Evolutionary conservation across 2,797 vertebrate species (phyloP).

Genomic region (Aphelocoma californica): DNA sequence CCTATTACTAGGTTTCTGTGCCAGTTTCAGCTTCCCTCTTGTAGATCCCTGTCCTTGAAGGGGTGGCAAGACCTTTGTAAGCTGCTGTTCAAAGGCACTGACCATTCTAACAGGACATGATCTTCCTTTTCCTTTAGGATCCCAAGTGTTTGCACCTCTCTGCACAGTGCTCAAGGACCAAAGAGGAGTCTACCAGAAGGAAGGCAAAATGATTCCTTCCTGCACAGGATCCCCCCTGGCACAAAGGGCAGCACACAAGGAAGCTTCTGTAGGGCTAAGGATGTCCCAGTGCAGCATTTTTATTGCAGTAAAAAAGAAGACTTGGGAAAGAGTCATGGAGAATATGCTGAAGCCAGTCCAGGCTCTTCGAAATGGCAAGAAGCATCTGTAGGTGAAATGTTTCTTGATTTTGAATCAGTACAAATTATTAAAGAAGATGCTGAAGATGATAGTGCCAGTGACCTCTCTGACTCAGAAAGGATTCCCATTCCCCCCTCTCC

Average conservation of each 20-base stretch:
- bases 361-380: conserved; percentile 18
- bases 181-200: conserved; percentile 41
- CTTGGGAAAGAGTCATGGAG: background rate
- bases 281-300: background rate
- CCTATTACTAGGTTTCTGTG: background rate
- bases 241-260: background rate
- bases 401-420: conserved; percentile 72
- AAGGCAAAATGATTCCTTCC: conserved; percentile 9
- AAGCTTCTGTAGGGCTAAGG: background rate
- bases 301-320: background rate
- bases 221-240: background rate
- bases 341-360: background rate
- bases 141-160: background rate
- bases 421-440: conserved; percentile 77
- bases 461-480: conserved; percentile 89
- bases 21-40: background rate
- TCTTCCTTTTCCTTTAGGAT: conserved; percentile 40
- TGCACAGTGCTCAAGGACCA: conserved; percentile 18
- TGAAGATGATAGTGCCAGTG: conserved; percentile 88
- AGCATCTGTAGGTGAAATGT: conserved; percentile 46
- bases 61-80: background rate
- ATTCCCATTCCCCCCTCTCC: conserved; percentile 74
- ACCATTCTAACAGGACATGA: background rate
- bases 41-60: background rate
- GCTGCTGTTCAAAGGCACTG: background rate